phyloP scores from a whole-genome alignment of 2,797 vertebrate species.

The Pseudotriccus pelzelni region DNA sequence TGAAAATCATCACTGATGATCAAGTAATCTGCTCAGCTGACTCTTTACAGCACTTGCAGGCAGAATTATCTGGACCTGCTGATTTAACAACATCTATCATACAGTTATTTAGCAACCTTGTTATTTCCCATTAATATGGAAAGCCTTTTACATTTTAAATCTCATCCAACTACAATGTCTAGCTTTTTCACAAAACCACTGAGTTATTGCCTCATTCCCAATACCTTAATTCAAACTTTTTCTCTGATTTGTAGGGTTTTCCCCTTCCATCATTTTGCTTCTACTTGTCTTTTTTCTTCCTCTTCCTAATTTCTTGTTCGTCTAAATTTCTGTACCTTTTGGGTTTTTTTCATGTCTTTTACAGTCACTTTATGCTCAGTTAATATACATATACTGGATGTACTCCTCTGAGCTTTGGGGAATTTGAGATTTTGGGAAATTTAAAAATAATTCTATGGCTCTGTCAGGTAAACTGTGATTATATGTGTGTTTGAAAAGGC shows the following conservation, averaged over 20 bases:
- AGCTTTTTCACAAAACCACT: not conserved
- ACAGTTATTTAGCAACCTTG: conserved; percentile 20
- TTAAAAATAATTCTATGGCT: not conserved
- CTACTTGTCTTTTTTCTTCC: not conserved
- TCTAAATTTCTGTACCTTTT: not conserved
- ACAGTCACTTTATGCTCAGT: not conserved
- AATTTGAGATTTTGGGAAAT: not conserved
- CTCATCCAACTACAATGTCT: not conserved
- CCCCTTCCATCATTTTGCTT: not conserved
- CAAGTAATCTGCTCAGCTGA: conserved; percentile 43
- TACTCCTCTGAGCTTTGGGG: not conserved
- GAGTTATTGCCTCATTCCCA: not conserved
- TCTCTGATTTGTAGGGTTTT: not conserved
- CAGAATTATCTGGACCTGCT: conserved; percentile 8
- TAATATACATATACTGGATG: not conserved
- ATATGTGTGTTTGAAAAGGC: not conserved
- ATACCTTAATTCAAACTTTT: not conserved
- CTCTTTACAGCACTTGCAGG: not conserved
- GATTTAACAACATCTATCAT: conserved; percentile 11
- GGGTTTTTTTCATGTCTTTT: not conserved
- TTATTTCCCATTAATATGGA: not conserved
- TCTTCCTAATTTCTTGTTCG: not conserved
- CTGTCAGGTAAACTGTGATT: not conserved
- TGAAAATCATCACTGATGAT: conserved; percentile 44
- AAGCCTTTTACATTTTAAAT: not conserved